Evolutionary conservation across 2,888 invertebrate species (phyloP).

Genomic region (Hypsopygia costalis): DNA sequence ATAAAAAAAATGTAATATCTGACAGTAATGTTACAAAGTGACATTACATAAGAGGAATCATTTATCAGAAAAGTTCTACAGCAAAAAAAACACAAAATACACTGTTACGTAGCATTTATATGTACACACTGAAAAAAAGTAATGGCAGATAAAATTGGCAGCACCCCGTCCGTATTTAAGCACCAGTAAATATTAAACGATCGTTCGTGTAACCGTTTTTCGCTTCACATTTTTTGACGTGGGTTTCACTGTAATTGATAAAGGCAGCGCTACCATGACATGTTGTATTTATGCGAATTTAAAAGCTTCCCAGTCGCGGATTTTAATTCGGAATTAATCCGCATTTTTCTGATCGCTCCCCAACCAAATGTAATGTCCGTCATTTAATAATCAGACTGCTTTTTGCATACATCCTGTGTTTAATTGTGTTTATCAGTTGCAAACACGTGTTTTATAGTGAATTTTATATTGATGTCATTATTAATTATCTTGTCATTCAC

Average conservation of each 20-base stretch:
- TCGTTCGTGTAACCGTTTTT: constrained; percentile 40
- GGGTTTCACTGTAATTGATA: constrained; percentile 65
- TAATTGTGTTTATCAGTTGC: neutral
- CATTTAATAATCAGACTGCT: constrained; percentile 45
- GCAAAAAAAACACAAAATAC: too few species aligned
- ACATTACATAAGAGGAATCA: too few species aligned
- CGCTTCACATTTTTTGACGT: constrained; percentile 52
- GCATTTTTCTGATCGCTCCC: constrained; percentile 50
- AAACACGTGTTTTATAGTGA: too few species aligned
- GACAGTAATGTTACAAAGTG: too few species aligned
- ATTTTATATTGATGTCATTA: too few species aligned
- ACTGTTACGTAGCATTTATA: too few species aligned
- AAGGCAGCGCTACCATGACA: constrained; percentile 65
- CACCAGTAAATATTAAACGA: constrained; percentile 53
- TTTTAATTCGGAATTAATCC: constrained; percentile 69
- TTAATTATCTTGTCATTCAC: too few species aligned
- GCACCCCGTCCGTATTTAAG: constrained; percentile 20
- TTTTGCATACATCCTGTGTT: neutral
- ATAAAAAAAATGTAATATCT: too few species aligned
- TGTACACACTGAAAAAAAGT: neutral
- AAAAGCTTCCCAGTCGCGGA: constrained; percentile 65
- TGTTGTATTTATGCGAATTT: constrained; percentile 75
- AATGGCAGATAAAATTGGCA: neutral
- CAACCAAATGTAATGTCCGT: constrained; percentile 46
- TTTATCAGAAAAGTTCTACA: too few species aligned